Evolutionary conservation across 2,797 vertebrate species (phyloP).

Genomic region (Rhinophrynus dorsalis): DNA sequence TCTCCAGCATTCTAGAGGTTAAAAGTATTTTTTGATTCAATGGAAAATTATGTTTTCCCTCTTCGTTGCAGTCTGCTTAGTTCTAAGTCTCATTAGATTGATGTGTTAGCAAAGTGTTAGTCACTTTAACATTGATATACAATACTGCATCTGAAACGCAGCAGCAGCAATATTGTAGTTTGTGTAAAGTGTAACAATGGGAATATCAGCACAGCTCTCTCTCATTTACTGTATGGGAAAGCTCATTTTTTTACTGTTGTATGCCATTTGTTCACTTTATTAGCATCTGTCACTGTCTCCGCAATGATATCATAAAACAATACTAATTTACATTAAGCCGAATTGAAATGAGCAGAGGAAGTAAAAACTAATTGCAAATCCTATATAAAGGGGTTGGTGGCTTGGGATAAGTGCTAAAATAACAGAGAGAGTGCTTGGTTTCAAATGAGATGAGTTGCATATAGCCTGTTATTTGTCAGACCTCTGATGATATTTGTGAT

Average conservation of each 20-base stretch:
- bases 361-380: slow-evolving; percentile 22
- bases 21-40: too few relatives aligned
- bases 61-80: too few relatives aligned
- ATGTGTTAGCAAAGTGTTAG: too few relatives aligned
- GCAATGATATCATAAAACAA: slow-evolving; percentile 8
- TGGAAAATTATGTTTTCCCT: too few relatives aligned
- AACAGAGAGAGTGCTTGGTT: background rate
- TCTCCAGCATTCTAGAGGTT: too few relatives aligned
- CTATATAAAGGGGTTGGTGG: background rate
- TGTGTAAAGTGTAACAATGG: background rate
- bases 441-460: background rate
- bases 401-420: background rate
- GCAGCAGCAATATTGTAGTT: background rate
- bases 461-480: background rate
- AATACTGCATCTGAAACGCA: background rate
- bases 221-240: background rate
- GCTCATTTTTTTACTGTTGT: background rate
- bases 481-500: slow-evolving; percentile 19
- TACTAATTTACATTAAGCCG: slow-evolving; percentile 23
- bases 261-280: slow-evolving; percentile 2
- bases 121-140: background rate
- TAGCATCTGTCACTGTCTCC: slow-evolving; percentile 12
- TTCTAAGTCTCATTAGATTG: too few relatives aligned
- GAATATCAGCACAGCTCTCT: background rate
- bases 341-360: background rate